Conservation (phyloP, 2,113 vertebrate species). For the Thamnaconus septentrionalis region DNA sequence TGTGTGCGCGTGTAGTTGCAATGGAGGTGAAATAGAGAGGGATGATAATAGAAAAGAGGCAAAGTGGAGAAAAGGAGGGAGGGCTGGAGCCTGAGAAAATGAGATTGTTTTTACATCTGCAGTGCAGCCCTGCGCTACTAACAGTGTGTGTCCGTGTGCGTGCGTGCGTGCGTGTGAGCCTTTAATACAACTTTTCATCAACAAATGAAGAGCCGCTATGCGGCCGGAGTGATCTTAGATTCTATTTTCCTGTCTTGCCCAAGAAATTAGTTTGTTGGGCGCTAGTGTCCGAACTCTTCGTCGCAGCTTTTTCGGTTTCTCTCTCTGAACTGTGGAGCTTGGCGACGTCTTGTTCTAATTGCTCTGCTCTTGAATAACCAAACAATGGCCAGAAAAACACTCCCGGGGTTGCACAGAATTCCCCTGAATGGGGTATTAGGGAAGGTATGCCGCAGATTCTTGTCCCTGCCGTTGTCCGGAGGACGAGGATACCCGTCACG, state of each 20-base stretch:
- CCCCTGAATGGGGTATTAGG: background rate
- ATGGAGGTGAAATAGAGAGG: background rate
- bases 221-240: no score
- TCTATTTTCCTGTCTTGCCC: no score
- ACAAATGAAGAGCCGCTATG: no score
- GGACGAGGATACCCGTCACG: no score
- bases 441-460: no score
- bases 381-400: conserved; percentile 9
- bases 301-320: no score
- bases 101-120: conserved; percentile 20
- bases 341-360: conserved; percentile 19
- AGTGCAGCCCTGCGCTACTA: background rate
- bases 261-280: no score
- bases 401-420: background rate
- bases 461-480: no score
- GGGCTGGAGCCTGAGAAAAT: background rate
- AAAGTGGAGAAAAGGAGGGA: background rate
- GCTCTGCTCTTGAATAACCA: conserved; percentile 24
- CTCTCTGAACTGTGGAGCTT: conserved; percentile 6
- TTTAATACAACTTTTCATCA: no score
- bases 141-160: background rate
- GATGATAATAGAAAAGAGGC: background rate
- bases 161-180: no score
- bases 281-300: no score
- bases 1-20: conserved; percentile 14